phyloP scores from a whole-genome alignment of 2,888 invertebrate species.

The Melanotus villosus region DNA sequence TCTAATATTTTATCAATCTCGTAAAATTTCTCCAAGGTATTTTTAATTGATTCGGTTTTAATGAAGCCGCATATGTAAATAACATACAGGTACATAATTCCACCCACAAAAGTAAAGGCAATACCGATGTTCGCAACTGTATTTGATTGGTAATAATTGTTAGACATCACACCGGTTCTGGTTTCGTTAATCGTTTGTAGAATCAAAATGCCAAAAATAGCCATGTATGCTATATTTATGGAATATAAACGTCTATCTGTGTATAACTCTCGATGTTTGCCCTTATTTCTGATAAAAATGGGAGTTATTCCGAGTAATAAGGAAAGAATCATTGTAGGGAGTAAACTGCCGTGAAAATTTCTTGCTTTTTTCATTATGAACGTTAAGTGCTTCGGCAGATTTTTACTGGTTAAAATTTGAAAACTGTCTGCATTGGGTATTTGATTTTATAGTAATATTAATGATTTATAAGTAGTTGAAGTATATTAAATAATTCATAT shows the following conservation, averaged over 20 bases:
- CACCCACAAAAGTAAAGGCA: conserved; percentile 20
- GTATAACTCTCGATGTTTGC: conserved; percentile 12
- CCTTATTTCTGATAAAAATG: conserved; percentile 15
- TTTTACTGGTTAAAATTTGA: no score
- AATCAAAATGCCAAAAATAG: conserved; percentile 3
- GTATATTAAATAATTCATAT: no score
- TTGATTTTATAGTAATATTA: no score
- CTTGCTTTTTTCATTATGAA: conserved; percentile 8
- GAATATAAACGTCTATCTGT: conserved; percentile 28
- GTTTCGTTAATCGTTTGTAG: conserved; percentile 12
- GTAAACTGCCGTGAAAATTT: conserved; percentile 26
- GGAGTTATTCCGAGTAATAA: conserved; percentile 26
- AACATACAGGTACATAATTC: conserved; percentile 16
- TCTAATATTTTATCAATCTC: conserved; percentile 14
- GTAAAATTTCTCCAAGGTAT: conserved; percentile 14
- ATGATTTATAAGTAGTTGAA: no score
- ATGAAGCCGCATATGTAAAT: conserved; percentile 28
- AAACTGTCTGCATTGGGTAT: no score
- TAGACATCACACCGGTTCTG: conserved; percentile 20
- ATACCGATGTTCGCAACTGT: conserved; percentile 35
- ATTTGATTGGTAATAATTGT: conserved; percentile 30
- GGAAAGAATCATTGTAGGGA: conserved; percentile 16
- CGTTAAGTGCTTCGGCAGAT: no score
- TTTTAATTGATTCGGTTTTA: conserved; percentile 31
- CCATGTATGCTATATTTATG: conserved; percentile 10